These are phyloP conservation scores for Furnarius figulus DNA, from an alignment of 2,113 vertebrate species.

Conservation along the genomic window DNA sequence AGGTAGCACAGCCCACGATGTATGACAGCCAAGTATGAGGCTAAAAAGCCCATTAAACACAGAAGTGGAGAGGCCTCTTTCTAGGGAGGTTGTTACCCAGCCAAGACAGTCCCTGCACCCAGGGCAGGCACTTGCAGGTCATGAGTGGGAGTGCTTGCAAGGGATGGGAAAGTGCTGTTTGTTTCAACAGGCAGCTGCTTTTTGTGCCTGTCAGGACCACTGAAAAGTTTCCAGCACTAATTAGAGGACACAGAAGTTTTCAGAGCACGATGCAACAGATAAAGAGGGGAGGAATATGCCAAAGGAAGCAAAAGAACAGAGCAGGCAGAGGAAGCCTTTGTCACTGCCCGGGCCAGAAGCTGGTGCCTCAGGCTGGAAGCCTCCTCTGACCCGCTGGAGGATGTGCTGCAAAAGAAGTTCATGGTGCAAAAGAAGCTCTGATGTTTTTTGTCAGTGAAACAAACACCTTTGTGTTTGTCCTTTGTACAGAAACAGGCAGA, in stretches of 20 bases:
- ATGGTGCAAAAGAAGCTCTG: neutral
- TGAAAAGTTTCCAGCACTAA: conserved; percentile 40
- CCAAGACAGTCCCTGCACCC: neutral
- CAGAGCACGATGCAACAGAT: conserved; percentile 22
- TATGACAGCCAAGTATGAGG: neutral
- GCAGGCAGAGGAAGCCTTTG: neutral
- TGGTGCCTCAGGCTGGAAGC: neutral
- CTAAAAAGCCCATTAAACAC: neutral
- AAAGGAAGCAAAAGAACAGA: neutral
- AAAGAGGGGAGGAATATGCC: neutral
- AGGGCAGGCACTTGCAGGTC: neutral
- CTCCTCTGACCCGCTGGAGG: neutral
- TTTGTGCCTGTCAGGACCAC: neutral
- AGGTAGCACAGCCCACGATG: neutral
- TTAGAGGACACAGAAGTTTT: neutral
- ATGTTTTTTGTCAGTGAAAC: neutral
- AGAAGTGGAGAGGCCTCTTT: neutral
- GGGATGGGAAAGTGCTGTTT: neutral
- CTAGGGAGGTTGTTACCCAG: neutral
- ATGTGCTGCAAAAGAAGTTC: neutral
- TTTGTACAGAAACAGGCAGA: neutral
- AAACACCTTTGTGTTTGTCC: neutral
- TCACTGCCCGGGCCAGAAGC: neutral
- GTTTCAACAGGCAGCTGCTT: neutral
- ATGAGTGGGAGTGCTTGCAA: neutral